phyloP scores from a whole-genome alignment of 2,888 invertebrate species.

The Polia nebulosa region DNA sequence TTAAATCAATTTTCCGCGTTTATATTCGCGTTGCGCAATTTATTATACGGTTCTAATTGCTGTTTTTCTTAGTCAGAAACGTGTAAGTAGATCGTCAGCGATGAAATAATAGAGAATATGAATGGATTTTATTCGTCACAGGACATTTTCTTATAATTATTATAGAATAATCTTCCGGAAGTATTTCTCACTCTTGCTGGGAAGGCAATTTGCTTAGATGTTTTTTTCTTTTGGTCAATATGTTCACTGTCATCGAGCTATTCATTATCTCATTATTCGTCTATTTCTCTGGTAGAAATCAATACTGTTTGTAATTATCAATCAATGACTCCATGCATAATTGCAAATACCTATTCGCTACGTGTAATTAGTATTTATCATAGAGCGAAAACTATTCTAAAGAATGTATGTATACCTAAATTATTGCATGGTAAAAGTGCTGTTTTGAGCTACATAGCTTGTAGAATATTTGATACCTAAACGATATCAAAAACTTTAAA shows the following conservation, averaged over 20 bases:
- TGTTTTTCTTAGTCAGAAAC: conserved; percentile 39
- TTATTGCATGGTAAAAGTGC: too few relatives aligned
- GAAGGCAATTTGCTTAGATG: too few relatives aligned
- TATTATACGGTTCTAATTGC: conserved; percentile 55
- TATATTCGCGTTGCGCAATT: conserved; percentile 58
- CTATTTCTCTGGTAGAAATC: neutral
- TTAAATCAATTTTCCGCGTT: conserved; percentile 65
- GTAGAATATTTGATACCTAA: too few relatives aligned
- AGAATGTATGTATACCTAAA: neutral
- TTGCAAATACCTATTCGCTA: conserved; percentile 1
- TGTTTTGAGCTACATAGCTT: too few relatives aligned
- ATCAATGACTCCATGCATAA: neutral
- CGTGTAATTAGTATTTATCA: neutral
- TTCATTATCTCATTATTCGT: neutral
- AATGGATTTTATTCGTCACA: neutral
- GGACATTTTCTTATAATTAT: neutral
- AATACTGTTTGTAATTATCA: neutral
- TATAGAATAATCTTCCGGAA: neutral
- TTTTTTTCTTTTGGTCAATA: neutral
- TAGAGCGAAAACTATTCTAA: neutral
- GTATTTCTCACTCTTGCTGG: neutral
- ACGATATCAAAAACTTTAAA: too few relatives aligned
- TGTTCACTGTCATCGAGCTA: neutral
- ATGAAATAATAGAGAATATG: conserved; percentile 8
- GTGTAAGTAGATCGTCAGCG: neutral